Conservation (phyloP, 2,797 vertebrate species). For the Chelon auratus region DNA sequence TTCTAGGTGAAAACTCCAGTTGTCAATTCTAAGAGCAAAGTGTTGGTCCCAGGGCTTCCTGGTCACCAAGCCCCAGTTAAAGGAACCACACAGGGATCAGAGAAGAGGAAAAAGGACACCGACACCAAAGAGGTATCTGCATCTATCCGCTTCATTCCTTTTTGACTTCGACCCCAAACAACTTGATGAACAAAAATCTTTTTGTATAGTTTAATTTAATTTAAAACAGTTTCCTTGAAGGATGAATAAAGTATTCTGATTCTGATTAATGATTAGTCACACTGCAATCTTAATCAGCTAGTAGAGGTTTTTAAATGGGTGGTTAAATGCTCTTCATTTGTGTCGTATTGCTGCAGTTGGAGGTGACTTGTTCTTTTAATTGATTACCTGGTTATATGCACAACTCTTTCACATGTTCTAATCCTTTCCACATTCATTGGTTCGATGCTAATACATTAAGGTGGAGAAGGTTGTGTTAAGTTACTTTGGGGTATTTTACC, state of each 20-base stretch:
- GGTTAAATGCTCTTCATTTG: not conserved
- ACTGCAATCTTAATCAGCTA: not conserved
- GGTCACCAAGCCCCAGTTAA: constrained; percentile 90
- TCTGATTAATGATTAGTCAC: not conserved
- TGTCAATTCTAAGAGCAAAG: constrained; percentile 88
- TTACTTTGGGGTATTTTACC: not conserved
- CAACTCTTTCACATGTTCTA: not conserved
- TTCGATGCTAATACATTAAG: not conserved
- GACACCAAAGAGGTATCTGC: constrained; percentile 86
- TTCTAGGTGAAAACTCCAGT: constrained; percentile 93
- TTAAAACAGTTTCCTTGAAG: too few relatives aligned
- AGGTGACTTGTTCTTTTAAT: not conserved
- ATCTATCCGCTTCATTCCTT: not conserved
- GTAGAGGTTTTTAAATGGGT: not conserved
- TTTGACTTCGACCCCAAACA: not conserved
- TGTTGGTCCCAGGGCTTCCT: constrained; percentile 92
- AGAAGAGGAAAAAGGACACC: constrained; percentile 90
- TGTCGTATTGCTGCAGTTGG: not conserved
- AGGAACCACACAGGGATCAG: constrained; percentile 71
- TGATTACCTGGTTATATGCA: not conserved
- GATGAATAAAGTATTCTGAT: too few relatives aligned
- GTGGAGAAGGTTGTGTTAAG: not conserved
- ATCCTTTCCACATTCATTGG: not conserved
- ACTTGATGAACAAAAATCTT: constrained; percentile 2
- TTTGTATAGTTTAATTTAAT: not conserved